Base-by-base conservation (phyloP, 53 echinoderm and acorn worm species). In the Paracentrotus lividus region DNA sequence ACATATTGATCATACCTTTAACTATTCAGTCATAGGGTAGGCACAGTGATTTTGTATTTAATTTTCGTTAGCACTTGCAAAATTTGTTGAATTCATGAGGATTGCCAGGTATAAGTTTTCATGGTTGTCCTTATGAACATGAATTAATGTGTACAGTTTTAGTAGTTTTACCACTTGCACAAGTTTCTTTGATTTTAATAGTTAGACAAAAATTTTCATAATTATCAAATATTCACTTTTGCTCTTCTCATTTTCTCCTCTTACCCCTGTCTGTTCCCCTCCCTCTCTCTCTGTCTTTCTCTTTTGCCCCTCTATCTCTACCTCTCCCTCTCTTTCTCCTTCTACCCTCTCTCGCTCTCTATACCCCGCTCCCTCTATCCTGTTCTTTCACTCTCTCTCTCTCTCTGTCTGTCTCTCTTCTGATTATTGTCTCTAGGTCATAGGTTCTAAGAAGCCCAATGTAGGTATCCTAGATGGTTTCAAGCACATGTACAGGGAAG, bases 391-490 rank as follows among this genome's bases (percentile, higher is more conserved):
- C 75, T 75, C 40, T 20, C 40, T 40, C 1, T 38, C 16, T 20
- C 40, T 40, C 26, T 15, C 18, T 40, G 0, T 20, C 75, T 40
- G 24, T 64, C 27, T 27, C 64, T 27, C 4, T 1, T 26, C n/a
- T 27, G 1, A 26, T 65, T n/a, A n/a, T 27, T 65, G 24, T 27
- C 26, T 27, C 9, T 90, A 99, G 99, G 99, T 99, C 43, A 97
- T 97, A n/a, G 99, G 97, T 57, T 97, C 96, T 47, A 99, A 99
- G 95, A 99, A 99, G 77, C 96, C 96, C 49, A 96, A 97, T 53
- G 75, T 99, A 47, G 90, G 99, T 44, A 96, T 99, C 36, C 56
- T 96, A n/a, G 94, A 97, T 59, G 99, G 99, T 56, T 99, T 99
- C 92, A 90, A 96, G 84, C 99, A 97, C 94, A 99, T 99, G 99